phyloP scores from a whole-genome alignment of 1,140 invertebrate genomes.

The Papilio helenus region DNA sequence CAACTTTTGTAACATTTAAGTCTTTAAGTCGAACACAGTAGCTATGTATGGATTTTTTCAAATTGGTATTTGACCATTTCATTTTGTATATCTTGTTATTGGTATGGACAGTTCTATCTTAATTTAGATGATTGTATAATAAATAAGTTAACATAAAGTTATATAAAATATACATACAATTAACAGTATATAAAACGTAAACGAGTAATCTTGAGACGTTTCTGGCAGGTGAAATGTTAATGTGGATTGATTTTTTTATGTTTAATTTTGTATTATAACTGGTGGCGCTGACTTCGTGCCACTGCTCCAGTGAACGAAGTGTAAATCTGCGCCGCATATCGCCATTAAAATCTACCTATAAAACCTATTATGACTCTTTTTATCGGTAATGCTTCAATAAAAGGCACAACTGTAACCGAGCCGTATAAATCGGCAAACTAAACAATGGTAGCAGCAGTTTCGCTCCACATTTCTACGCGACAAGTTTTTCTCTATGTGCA shows the following conservation, averaged over 20 bases:
- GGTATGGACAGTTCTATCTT: neutral
- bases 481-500: slow-evolving; percentile 73
- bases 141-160: neutral
- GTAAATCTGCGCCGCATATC: slow-evolving; percentile 68
- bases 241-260: neutral
- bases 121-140: neutral
- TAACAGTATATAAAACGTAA: too few species aligned
- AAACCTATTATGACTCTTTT: slow-evolving; percentile 79
- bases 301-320: slow-evolving; percentile 56
- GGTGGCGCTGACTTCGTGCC: neutral
- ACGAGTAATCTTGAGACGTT: neutral
- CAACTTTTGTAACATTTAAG: neutral
- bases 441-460: slow-evolving; percentile 79
- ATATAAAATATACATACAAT: neutral
- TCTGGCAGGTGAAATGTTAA: neutral
- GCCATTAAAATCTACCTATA: slow-evolving; percentile 79
- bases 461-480: slow-evolving; percentile 76
- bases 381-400: slow-evolving; percentile 82
- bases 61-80: neutral
- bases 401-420: slow-evolving; percentile 81
- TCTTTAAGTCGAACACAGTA: neutral
- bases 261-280: slow-evolving; percentile 11
- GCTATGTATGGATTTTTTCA: neutral
- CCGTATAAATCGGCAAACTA: slow-evolving; percentile 82
- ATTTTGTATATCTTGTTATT: too few species aligned